These are phyloP conservation scores for Papilio helenus DNA, from an alignment of 1,140 invertebrate species.

Conservation along the genomic window DNA sequence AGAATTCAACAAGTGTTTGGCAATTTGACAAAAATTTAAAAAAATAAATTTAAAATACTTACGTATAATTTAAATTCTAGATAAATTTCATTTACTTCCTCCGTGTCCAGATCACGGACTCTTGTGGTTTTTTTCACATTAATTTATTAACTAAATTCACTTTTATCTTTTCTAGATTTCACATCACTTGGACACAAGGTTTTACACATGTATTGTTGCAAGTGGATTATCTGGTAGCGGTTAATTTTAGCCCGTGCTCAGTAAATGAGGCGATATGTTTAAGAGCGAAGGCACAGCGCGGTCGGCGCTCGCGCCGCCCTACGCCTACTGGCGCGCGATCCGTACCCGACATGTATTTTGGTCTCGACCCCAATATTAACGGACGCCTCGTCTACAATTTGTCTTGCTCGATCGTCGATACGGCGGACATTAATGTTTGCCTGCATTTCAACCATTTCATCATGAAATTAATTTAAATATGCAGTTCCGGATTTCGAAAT, in stretches of 20 bases:
- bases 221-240: slow-evolving; percentile 75
- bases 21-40: slow-evolving; percentile 70
- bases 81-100: slow-evolving; percentile 66
- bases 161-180: slow-evolving; percentile 54
- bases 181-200: slow-evolving; percentile 62
- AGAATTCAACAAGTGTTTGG: slow-evolving; percentile 60
- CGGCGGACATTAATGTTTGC: slow-evolving; percentile 54
- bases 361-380: slow-evolving; percentile 78
- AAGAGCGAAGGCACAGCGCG: slow-evolving; percentile 64
- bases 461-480: neutral
- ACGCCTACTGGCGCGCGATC: slow-evolving; percentile 72
- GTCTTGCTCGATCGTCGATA: slow-evolving; percentile 78
- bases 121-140: slow-evolving; percentile 42
- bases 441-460: slow-evolving; percentile 20
- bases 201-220: slow-evolving; percentile 69
- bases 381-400: slow-evolving; percentile 78
- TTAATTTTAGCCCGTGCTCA: slow-evolving; percentile 75
- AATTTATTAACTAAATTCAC: slow-evolving; percentile 49
- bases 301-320: slow-evolving; percentile 78
- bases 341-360: slow-evolving; percentile 75
- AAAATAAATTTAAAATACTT: slow-evolving; percentile 75
- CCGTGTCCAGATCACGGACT: slow-evolving; percentile 42
- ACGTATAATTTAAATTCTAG: slow-evolving; percentile 60
- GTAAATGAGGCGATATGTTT: slow-evolving; percentile 71
- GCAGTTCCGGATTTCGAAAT: neutral